Percentiles rank a stretch among this genome's conserved stretches.
Evolutionary conservation across 2,113 vertebrate species (phyloP).

Genomic region (Felis catus): F.catus_Fca126_mat1.0 CM031415.1:107080001-107080500

Average conservation of each 20-base stretch:
- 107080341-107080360: background rate
- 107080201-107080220: background rate
- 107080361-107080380: background rate
- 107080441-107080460: background rate
- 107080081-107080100: rapidly evolving
- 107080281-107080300: background rate
- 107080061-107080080: background rate
- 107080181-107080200: background rate
- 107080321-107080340: background rate
- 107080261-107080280: background rate
- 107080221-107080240: background rate
- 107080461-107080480: background rate
- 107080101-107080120: background rate
- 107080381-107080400: background rate
- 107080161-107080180: background rate
- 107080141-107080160: background rate
- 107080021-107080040: background rate
- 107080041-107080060: background rate
- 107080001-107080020: background rate
- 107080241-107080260: background rate
- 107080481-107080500: background rate
- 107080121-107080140: rapidly evolving
- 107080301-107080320: background rate
- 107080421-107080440: background rate
- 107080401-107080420: background rate